phyloP scores from a whole-genome alignment of 2,888 invertebrate genomes.

The Heliconius sara region DNA sequence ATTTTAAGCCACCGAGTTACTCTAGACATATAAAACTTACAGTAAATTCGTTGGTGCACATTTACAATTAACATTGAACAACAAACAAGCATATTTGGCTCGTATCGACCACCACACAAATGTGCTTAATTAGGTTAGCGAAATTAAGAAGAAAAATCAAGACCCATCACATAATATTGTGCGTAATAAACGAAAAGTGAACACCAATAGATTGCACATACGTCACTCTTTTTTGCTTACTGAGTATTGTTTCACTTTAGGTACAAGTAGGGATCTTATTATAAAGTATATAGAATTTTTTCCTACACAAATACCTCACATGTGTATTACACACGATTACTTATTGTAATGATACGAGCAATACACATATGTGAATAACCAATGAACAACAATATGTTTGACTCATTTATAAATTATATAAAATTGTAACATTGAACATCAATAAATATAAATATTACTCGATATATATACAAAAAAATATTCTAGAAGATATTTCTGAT shows the following conservation, averaged over 20 bases:
- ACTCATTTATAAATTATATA: conserved; percentile 24
- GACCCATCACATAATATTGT: conserved; percentile 33
- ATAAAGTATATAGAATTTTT: conserved; percentile 3
- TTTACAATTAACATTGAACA: conserved; percentile 1
- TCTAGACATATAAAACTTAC: conserved; percentile 8
- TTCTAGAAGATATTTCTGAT: background rate
- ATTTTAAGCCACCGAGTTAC: conserved; percentile 49
- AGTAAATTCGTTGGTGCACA: conserved; percentile 20
- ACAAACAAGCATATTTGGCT: background rate
- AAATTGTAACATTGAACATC: conserved; percentile 23
- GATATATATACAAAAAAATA: background rate
- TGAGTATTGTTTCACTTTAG: conserved; percentile 45
- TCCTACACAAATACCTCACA: conserved; percentile 13
- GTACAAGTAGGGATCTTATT: conserved; percentile 34
- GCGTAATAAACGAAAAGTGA: conserved; percentile 46
- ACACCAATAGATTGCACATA: conserved; percentile 54
- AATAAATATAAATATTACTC: conserved; percentile 14
- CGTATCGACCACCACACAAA: background rate
- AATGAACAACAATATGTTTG: conserved; percentile 19
- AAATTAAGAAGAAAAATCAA: conserved; percentile 1
- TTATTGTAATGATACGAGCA: background rate
- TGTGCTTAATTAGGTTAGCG: background rate
- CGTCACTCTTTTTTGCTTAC: conserved; percentile 28
- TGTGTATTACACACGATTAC: conserved; percentile 1
- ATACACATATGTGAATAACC: background rate